phyloP scores from a whole-genome alignment of 2,113 vertebrate genomes.

The Spea multiplicata region DNA sequence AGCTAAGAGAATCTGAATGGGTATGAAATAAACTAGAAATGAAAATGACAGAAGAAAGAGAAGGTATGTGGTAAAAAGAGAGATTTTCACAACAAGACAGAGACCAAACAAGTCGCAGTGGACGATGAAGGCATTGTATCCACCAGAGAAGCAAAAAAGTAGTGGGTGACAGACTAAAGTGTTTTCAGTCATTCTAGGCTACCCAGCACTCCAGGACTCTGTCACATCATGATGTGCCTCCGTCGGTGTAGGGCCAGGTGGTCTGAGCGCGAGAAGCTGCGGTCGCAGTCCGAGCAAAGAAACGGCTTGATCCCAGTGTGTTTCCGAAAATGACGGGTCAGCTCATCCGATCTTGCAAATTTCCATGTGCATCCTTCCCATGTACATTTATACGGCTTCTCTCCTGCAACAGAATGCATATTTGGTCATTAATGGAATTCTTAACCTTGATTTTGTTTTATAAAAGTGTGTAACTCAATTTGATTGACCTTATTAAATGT shows the following conservation, averaged over 20 bases:
- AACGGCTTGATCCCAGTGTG: constrained; percentile 98
- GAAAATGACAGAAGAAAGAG: background rate
- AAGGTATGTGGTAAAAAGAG: background rate
- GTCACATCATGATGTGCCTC: constrained; percentile 94
- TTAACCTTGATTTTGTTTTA: background rate
- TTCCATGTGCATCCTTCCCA: constrained; percentile 97
- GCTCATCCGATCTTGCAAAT: constrained; percentile 92
- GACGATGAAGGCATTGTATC: background rate
- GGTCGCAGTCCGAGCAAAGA: constrained; percentile 91
- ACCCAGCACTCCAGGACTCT: background rate
- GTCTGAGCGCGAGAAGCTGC: constrained; percentile 95
- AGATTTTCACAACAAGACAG: background rate
- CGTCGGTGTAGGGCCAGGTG: constrained; percentile 92
- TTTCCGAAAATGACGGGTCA: constrained; percentile 94
- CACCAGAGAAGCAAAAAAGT: background rate
- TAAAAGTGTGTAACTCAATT: too few species aligned
- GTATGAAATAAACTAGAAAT: background rate
- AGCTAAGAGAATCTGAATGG: background rate
- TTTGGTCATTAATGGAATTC: constrained; percentile 33
- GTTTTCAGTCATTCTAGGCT: background rate
- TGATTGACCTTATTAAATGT: too few species aligned
- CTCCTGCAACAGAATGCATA: constrained; percentile 66
- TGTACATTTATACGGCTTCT: constrained; percentile 94
- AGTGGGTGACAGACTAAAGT: background rate
- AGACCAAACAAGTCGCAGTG: background rate